Evolutionary conservation across 2,113 vertebrate genomes (phyloP).

Genomic region (Xyliphius kryptos): DNA sequence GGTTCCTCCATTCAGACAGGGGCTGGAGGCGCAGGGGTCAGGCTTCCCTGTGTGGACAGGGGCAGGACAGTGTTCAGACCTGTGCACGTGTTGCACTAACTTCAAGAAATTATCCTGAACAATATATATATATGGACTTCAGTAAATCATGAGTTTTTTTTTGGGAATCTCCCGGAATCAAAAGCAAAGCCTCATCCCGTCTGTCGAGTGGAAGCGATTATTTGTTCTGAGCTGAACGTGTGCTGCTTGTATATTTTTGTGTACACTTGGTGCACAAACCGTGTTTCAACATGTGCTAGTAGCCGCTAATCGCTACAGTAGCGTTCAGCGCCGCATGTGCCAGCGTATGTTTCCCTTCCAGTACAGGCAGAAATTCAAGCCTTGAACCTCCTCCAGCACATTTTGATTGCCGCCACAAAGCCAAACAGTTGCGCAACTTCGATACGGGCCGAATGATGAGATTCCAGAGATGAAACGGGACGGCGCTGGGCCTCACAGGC

Average conservation of each 20-base stretch:
- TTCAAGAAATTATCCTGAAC: no score
- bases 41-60: conserved; percentile 75
- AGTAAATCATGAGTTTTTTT: no score
- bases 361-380: conserved; percentile 28
- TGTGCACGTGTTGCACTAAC: no score
- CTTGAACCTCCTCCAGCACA: conserved; percentile 35
- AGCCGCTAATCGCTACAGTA: conserved; percentile 38
- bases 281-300: no score
- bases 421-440: conserved; percentile 43
- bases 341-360: conserved; percentile 30
- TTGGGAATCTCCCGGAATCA: no score
- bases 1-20: conserved; percentile 89
- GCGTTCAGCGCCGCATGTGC: conserved; percentile 22
- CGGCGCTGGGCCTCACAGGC: conserved; percentile 27
- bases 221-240: no score
- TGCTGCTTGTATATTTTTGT: no score
- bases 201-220: no score
- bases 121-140: no score
- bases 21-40: conserved; percentile 86
- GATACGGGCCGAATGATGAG: conserved; percentile 33
- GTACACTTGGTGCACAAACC: background rate
- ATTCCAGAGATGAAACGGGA: conserved; percentile 33
- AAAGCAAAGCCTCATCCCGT: no score
- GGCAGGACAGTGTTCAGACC: conserved; percentile 1
- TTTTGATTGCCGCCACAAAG: conserved; percentile 30